Conservation (phyloP, 2,797 vertebrate genomes). For the Catharus ustulatus region DNA sequence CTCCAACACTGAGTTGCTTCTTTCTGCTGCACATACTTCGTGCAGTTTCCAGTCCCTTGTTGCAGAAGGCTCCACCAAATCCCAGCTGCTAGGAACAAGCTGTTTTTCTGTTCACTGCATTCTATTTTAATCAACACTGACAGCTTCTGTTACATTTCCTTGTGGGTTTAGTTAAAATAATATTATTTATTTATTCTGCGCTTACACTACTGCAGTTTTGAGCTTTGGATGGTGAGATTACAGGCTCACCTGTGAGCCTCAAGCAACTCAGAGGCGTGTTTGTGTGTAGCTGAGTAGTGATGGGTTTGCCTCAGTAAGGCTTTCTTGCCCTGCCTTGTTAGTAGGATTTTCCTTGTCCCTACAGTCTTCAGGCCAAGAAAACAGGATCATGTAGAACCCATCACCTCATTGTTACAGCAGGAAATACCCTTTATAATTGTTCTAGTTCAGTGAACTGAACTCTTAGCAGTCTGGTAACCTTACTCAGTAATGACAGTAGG, state of each 20-base stretch:
- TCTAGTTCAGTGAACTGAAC: background rate
- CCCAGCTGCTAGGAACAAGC: conserved; percentile 17
- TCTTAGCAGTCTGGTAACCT: background rate
- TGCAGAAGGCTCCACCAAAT: background rate
- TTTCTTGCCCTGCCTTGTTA: background rate
- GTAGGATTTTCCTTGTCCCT: background rate
- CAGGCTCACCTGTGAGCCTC: background rate
- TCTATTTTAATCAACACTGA: conserved; percentile 1
- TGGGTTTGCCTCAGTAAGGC: background rate
- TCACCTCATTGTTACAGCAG: background rate
- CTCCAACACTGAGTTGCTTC: background rate
- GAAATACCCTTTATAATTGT: background rate
- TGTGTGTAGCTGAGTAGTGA: background rate
- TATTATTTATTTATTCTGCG: background rate
- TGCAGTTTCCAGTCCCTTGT: background rate
- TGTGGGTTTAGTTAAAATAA: background rate
- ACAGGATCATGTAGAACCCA: background rate
- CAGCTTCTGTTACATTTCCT: background rate
- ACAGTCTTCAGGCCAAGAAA: background rate
- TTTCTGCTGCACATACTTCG: background rate
- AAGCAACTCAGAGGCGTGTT: fast-evolving
- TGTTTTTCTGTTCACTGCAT: background rate
- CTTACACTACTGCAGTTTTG: background rate
- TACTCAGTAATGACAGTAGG: background rate
- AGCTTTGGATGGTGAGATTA: background rate